phyloP scores from a whole-genome alignment of 2,888 invertebrate genomes.

The Tetramorium bicarinatum region DNA sequence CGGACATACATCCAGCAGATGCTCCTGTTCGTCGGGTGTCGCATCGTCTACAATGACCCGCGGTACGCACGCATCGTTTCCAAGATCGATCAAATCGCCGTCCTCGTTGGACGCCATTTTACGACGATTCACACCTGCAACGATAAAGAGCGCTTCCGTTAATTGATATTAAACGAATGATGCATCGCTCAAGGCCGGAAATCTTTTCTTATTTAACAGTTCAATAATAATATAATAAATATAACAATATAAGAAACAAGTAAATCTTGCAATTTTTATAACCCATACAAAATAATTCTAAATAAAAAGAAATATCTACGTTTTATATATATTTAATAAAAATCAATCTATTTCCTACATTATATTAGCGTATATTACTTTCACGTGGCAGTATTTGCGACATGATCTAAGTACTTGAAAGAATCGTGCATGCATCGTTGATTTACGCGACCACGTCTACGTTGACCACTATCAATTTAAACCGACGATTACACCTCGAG shows the following conservation, averaged over 20 bases:
- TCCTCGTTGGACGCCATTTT: constrained; percentile 82
- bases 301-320: not conserved
- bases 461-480: not conserved
- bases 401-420: not conserved
- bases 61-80: constrained; percentile 76
- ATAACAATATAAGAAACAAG: not conserved
- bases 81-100: constrained; percentile 83
- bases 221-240: not conserved
- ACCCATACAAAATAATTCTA: not conserved
- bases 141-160: constrained; percentile 10
- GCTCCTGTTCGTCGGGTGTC: constrained; percentile 83
- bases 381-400: not conserved
- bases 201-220: not conserved
- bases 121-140: constrained; percentile 58
- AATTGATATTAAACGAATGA: constrained; percentile 27
- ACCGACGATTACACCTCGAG: constrained; percentile 12
- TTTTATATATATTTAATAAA: not conserved
- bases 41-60: constrained; percentile 71
- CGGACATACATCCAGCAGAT: constrained; percentile 84
- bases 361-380: not conserved
- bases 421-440: not conserved
- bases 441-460: not conserved
- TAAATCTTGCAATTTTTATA: not conserved
- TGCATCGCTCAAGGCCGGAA: not conserved
- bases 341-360: not conserved